Base-by-base conservation (phyloP, 2,888 invertebrate genomes). In the Noctua janthe region DNA sequence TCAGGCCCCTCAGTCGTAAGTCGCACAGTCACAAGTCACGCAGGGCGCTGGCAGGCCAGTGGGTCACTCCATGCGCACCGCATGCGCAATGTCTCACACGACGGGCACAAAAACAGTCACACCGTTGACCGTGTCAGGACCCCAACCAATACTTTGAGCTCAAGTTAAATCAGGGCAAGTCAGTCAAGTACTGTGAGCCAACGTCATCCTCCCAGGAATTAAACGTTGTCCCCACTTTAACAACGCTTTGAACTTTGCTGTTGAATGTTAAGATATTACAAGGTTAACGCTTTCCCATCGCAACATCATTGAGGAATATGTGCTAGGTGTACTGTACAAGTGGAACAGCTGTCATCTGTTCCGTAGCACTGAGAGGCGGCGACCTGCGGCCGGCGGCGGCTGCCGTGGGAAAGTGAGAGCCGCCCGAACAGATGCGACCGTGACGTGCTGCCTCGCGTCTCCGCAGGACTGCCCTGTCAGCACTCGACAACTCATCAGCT, bases 391-490 rank as follows among this genome's bases (percentile, higher is more conserved):
- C 23, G 64, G 62, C 23, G 75, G 47, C 49, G 49, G 43, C 49
- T 35, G 82, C 39, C 56, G 79, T 79, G 75, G 73, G 87, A 69
- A 73, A 62, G 76, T 69, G 73, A 77, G 80, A 78, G 78, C 71
- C 29, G 54, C 15, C 29, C 17, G 66, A 39, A 8, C 54, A 54
- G 67, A n/a, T 54, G 72, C 10, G 64, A 35, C 54, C 23, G 23
- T 39, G 78, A 67, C 70, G 64, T 35, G 62, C 39, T 8, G 7
- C 8, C 29, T 29, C 59, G 8, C 23, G 11, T 1, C 49, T 56
- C 10, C 49, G 35, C 23, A 23, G 39, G 66, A 35, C 29, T 29
- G 29, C 54, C 11, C 29, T 23, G 39, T 6, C 17, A 5, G 54
- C 43, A 51, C 47, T 20, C 17, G 10, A 15, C 13, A 10, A 64